These are phyloP conservation scores for Drosophila nikananu DNA, from an alignment of 1,140 invertebrate species.

Conservation along the genomic window DNA sequence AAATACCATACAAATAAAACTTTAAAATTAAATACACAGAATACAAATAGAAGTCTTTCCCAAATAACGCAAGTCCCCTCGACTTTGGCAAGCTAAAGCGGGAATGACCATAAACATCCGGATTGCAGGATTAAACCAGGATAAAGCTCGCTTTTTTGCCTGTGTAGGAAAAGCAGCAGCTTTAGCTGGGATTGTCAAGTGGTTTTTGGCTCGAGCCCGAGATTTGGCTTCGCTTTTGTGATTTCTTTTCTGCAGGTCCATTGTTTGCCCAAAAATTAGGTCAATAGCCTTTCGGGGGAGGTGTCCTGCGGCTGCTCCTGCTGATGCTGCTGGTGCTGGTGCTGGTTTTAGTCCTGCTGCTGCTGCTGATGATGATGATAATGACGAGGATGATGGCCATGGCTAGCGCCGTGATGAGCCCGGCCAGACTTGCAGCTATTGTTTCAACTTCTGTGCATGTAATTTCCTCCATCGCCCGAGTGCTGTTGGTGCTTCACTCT, in stretches of 20 bases:
- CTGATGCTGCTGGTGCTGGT: conserved; percentile 7
- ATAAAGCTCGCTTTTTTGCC: conserved; percentile 28
- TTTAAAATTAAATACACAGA: background rate
- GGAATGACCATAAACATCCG: conserved; percentile 15
- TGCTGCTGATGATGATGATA: conserved; percentile 29
- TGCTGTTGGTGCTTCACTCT: conserved; percentile 29
- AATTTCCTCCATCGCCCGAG: conserved; percentile 59
- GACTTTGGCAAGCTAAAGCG: conserved; percentile 5
- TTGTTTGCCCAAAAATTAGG: conserved; percentile 76
- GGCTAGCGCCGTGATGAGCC: conserved; percentile 49
- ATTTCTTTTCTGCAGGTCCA: conserved; percentile 60
- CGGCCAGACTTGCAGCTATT: conserved; percentile 57
- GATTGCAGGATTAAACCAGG: conserved; percentile 25
- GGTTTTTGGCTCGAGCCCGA: conserved; percentile 59
- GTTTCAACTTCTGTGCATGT: conserved; percentile 75
- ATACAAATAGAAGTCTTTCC: background rate
- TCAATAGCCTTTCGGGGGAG: conserved; percentile 56
- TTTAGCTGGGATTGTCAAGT: conserved; percentile 64
- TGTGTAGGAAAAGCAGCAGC: conserved; percentile 21
- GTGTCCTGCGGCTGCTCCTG: conserved; percentile 24
- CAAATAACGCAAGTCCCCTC: background rate
- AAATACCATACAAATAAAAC: background rate
- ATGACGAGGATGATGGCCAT: conserved; percentile 31
- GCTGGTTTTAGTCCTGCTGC: background rate
- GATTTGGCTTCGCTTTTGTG: conserved; percentile 49